Base-by-base conservation (phyloP, 2,888 invertebrate species). In the Drosophila seclusa region DNA sequence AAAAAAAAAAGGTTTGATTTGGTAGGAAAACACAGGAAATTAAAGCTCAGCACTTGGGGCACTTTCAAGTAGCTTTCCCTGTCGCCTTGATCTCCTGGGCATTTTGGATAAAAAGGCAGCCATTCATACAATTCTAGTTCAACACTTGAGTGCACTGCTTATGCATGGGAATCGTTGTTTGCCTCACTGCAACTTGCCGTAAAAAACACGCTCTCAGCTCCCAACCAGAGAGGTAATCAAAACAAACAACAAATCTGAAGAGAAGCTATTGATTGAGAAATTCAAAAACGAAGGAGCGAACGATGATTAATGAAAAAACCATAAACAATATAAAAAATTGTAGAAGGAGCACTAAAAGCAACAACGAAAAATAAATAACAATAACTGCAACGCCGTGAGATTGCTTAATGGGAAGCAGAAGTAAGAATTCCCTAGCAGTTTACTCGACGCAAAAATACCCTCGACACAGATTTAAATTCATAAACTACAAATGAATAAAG, bases 231-330 rank as follows among this genome's bases (percentile, higher is more conserved):
- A 68, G 71, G 68, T 72, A 78, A 68, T 40, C 67, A 67, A 79
- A 78, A 76, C 61, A 79, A 58, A 29, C 7, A 55, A 52, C 21
- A 31, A 42, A 53, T 34, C 27, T 57, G 60, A 68, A 68, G 54
- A 74, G 50, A 59, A 50, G 16, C 66, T 68, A 50, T 68, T 54
- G 82, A 84, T 87, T 87, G 85, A 70, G 72, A 71, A 74, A 73
- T 68, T 67, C n/a, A 45, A 58, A 54, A 73, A 61, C 45, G 48
- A 21, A 69, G 66, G 76, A 64, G 72, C 53, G 54, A 70, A 62
- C 61, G 68, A 87, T 84, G 84, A 84, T 85, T 85, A 87, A 84
- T 85, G 82, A 84, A 72, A 83, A 73, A 76, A 73, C 59, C 58
- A 64, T 55, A 76, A 68, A 32, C 18, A 55, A 50, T 29, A 64